phyloP scores from a whole-genome alignment of 2,797 vertebrate genomes.

The Todus mexicanus region DNA sequence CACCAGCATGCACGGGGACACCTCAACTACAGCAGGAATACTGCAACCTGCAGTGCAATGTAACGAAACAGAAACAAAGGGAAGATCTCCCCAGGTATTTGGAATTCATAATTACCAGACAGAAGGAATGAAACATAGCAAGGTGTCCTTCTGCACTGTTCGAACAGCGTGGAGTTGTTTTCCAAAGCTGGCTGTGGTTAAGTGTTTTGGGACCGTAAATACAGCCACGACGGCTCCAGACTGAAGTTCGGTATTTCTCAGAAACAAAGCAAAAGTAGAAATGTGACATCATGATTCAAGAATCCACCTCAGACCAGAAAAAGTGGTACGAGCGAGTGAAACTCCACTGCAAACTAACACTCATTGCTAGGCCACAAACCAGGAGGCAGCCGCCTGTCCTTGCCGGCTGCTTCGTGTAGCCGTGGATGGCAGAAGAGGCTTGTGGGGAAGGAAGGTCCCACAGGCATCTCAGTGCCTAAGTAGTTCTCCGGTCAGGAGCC shows the following conservation, averaged over 20 bases:
- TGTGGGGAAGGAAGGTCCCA: rapidly evolving
- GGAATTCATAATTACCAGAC: neutral
- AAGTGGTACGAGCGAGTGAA: neutral
- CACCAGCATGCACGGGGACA: neutral
- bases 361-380: neutral
- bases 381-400: neutral
- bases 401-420: neutral
- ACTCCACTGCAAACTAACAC: neutral
- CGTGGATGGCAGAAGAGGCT: neutral
- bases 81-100: neutral
- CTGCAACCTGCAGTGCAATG: neutral
- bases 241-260: neutral
- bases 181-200: neutral
- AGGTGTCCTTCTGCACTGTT: neutral
- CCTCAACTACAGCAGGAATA: neutral
- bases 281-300: neutral
- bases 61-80: neutral
- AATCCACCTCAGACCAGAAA: neutral
- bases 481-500: neutral
- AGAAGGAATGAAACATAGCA: neutral
- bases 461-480: neutral
- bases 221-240: neutral
- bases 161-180: neutral
- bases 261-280: neutral
- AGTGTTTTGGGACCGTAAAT: neutral